Percentiles rank a stretch among this genome's conserved stretches.
These are phyloP conservation scores for Perdita meconis DNA, from an alignment of 2,888 invertebrate species.

Conservation along the genomic window DNA sequence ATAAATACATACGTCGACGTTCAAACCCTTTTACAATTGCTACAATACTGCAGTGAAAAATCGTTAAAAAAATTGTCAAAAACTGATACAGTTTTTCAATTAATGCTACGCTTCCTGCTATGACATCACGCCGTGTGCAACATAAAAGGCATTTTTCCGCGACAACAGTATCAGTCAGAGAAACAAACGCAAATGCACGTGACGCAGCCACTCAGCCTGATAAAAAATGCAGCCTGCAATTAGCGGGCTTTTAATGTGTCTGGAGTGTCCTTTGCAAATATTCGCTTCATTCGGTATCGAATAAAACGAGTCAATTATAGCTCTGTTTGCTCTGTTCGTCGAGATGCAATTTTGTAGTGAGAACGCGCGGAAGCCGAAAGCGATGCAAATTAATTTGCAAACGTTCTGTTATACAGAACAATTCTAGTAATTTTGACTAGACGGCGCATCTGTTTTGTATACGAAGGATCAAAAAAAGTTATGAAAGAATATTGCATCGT, in stretches of 20 bases:
- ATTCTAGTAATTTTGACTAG: too few relatives aligned
- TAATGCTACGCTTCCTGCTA: neutral
- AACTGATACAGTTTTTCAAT: neutral
- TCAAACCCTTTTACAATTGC: too few relatives aligned
- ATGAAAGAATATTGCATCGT: too few relatives aligned
- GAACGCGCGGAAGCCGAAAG: neutral
- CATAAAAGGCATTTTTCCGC: neutral
- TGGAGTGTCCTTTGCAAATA: neutral
- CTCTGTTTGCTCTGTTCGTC: neutral
- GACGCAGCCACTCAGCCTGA: neutral
- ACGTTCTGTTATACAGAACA: too few relatives aligned
- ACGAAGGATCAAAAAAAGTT: too few relatives aligned
- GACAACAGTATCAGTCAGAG: neutral
- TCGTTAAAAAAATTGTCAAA: neutral
- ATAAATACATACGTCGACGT: too few relatives aligned
- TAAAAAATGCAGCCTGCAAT: constrained; percentile 19
- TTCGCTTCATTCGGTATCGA: constrained; percentile 4
- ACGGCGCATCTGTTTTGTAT: too few relatives aligned
- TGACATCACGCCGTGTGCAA: neutral
- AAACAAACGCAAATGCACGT: neutral
- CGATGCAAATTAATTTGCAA: neutral
- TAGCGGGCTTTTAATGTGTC: constrained; percentile 13
- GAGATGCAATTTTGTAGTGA: neutral
- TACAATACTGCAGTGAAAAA: too few relatives aligned
- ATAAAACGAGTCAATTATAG: constrained; percentile 7